Base-by-base conservation (phyloP, 2,113 vertebrate species). In the Opisthocomus hoazin region DNA sequence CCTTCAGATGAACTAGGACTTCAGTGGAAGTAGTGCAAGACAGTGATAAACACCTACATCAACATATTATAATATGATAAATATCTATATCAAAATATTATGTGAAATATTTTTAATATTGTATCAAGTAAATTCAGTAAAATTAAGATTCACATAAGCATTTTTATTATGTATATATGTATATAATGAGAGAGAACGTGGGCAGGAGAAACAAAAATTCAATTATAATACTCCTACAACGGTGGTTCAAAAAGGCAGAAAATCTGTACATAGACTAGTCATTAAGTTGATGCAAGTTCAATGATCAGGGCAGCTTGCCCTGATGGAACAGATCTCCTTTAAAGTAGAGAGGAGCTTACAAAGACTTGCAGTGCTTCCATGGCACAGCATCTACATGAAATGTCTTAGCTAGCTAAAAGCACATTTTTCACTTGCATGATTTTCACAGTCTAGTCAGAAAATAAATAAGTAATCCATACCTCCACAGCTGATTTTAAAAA, bases 401-500 rank as follows among this genome's bases (percentile, higher is more conserved):
- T n/a, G 11, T 27, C 29, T 81, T 66, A 19, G 7, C 27, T 51
- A 36, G 37, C n/a, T 61, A 53, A 81, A 81, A 80, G 7, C 7
- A 61, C 15, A 30, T 39, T 79, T 75, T 91, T 79, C n/a, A 81
- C 3, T 56, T 80, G 5, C 11, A 85, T 57, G 45, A 53, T 66
- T 87, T 87, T 85, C 78, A 85, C 11, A 69, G 9, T 32, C 22
- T 43, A 60, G 4, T 73, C 32, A 71, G 17, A 88, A 50, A 93
- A 90, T 48, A 74, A 86, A 12, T 43, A 86, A 71, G 5, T 51
- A 83, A 61, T 43, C 81, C 30, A 1, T 97, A 99, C 99, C 99
- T 99, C 98, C 64, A 97, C 46, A 36, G 98, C 97, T 48, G 95
- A 97, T 78, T 96, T 98, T 10, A 99, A 96, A 97, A 99, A 99